Evolutionary conservation across 2,797 vertebrate species (phyloP).

Genomic region (Manis crassicaudata): DNA sequence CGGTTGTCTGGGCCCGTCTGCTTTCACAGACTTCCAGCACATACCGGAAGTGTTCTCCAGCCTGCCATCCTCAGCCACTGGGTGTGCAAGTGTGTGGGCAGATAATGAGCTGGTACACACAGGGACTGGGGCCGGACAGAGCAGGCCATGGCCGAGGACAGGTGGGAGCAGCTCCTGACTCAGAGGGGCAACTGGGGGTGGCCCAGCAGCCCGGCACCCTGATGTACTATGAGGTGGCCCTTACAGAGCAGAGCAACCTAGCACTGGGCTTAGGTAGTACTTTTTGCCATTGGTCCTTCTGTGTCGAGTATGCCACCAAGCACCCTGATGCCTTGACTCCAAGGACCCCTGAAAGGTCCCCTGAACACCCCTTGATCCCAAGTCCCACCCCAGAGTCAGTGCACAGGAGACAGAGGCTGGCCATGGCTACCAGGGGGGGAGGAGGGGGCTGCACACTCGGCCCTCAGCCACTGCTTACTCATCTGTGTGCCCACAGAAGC

Average conservation of each 20-base stretch:
- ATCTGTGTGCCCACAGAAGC: background rate
- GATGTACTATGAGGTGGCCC: too few species aligned
- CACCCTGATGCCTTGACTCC: fast-evolving
- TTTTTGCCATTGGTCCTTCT: background rate
- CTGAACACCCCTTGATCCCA: background rate
- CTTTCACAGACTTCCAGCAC: background rate
- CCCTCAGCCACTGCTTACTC: background rate
- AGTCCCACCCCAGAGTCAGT: background rate
- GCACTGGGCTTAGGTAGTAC: fast-evolving
- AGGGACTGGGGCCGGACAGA: background rate
- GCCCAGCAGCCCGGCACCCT: background rate
- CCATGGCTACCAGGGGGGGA: background rate
- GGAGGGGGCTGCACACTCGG: too few species aligned
- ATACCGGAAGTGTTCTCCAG: fast-evolving
- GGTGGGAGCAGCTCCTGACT: background rate
- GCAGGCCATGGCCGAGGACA: fast-evolving
- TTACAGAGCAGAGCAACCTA: background rate
- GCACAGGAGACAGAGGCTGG: background rate
- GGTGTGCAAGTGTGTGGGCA: fast-evolving
- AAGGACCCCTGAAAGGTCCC: background rate
- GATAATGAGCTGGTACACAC: too few species aligned
- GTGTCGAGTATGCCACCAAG: fast-evolving
- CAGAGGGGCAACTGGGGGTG: fast-evolving
- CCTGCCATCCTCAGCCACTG: background rate
- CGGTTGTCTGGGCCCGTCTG: too few species aligned